Percentiles rank a stretch among this genome's conserved stretches.
These are phyloP conservation scores for Hydrotaea cyrtoneurina DNA, from an alignment of 2,888 invertebrate genomes.

Conservation along the genomic window DNA sequence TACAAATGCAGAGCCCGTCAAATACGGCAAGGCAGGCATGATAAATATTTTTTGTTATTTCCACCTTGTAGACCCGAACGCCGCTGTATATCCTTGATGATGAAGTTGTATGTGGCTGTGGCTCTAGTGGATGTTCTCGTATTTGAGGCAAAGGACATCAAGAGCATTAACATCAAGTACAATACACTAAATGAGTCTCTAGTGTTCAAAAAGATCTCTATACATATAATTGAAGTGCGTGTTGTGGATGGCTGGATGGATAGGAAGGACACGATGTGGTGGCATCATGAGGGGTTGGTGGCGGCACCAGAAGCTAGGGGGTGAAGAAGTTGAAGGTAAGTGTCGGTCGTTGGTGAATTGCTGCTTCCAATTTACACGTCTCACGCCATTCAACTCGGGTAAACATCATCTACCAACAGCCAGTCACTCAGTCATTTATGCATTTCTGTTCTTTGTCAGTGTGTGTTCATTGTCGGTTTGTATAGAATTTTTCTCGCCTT, in stretches of 20 bases:
- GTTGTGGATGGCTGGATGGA: not conserved
- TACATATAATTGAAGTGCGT: constrained; percentile 51
- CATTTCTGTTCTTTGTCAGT: not conserved
- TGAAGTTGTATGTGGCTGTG: not conserved
- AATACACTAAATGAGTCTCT: constrained; percentile 66
- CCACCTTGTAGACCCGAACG: constrained; percentile 19
- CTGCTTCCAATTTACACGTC: constrained; percentile 60
- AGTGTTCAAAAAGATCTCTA: constrained; percentile 60
- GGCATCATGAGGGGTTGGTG: no score
- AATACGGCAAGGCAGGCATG: not conserved
- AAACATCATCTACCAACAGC: constrained; percentile 34
- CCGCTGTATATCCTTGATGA: not conserved
- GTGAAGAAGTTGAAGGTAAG: not conserved
- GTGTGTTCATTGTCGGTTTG: constrained; percentile 32
- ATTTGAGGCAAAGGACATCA: constrained; percentile 55
- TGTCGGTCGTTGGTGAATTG: constrained; percentile 42
- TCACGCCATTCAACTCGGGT: constrained; percentile 9
- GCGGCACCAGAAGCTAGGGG: not conserved
- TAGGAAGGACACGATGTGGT: not conserved
- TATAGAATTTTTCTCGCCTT: constrained; percentile 39
- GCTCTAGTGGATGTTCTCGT: not conserved
- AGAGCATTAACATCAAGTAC: constrained; percentile 64
- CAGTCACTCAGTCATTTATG: constrained; percentile 19
- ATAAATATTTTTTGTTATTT: constrained; percentile 16
- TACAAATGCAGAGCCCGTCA: not conserved